A percentile compares a stretch with the other conserved stretches of the same genome.
Evolutionary conservation across 2,888 invertebrate genomes (phyloP).

Genomic region (Sminthurinus aureus): DNA sequence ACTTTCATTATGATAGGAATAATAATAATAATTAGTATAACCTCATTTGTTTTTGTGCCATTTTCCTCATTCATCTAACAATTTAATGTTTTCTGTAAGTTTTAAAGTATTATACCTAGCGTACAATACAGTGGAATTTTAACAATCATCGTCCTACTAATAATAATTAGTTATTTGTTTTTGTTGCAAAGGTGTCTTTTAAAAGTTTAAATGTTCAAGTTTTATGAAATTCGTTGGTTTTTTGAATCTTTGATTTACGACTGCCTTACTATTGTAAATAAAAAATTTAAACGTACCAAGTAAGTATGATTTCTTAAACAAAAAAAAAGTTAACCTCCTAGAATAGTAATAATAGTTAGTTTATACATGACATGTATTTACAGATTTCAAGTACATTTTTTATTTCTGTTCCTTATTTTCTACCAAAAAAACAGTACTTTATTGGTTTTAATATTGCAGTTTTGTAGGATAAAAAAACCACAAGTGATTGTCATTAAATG

Average conservation of each 20-base stretch:
- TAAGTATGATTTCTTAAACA: background rate
- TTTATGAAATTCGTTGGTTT: background rate
- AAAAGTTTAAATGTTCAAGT: background rate
- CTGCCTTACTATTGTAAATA: background rate
- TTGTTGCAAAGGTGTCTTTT: background rate
- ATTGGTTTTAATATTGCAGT: background rate
- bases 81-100: background rate
- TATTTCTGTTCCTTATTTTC: background rate
- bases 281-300: background rate
- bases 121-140: background rate
- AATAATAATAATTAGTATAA: too few species aligned
- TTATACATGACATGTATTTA: background rate
- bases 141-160: background rate
- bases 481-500: background rate
- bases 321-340: background rate
- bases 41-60: too few species aligned
- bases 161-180: background rate
- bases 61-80: too few species aligned
- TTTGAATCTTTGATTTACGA: background rate
- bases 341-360: conserved; percentile 1
- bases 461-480: background rate
- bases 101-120: background rate
- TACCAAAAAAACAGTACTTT: background rate
- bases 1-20: too few species aligned
- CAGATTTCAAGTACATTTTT: background rate